phyloP scores from a whole-genome alignment of 1,140 invertebrate genomes.

The Lucilia cuprina region DNA sequence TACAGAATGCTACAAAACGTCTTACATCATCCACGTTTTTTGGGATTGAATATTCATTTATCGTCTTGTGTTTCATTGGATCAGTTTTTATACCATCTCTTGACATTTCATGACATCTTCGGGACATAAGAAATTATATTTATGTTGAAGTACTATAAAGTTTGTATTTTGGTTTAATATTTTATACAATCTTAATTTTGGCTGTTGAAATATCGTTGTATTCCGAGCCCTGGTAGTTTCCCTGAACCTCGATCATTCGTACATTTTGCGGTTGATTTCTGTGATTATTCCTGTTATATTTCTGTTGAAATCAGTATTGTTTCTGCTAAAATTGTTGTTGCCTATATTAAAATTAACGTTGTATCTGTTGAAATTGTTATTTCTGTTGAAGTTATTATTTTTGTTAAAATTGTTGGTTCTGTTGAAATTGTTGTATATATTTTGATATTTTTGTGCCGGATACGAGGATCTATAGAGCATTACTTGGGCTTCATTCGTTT shows the following conservation, averaged over 20 bases:
- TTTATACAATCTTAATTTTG: not conserved
- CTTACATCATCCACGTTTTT: slow-evolving; percentile 47
- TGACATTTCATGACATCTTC: slow-evolving; percentile 50
- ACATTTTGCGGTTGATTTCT: not conserved
- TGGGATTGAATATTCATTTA: slow-evolving; percentile 46
- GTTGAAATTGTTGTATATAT: not conserved
- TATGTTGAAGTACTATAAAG: slow-evolving; percentile 27
- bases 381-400: not conserved
- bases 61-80: slow-evolving; percentile 42
- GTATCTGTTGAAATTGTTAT: not conserved
- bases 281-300: not conserved
- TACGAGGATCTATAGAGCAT: not conserved
- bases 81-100: slow-evolving; percentile 41
- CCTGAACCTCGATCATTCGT: not conserved
- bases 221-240: not conserved
- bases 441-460: not conserved
- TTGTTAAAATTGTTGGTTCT: not conserved
- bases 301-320: not conserved
- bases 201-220: not conserved
- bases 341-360: not conserved
- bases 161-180: not conserved
- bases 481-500: not conserved
- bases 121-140: slow-evolving; percentile 42
- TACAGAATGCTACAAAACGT: slow-evolving; percentile 45
- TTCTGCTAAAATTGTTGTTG: not conserved